phyloP scores from a whole-genome alignment of 2,797 vertebrate genomes.

The Alcedo atthis region DNA sequence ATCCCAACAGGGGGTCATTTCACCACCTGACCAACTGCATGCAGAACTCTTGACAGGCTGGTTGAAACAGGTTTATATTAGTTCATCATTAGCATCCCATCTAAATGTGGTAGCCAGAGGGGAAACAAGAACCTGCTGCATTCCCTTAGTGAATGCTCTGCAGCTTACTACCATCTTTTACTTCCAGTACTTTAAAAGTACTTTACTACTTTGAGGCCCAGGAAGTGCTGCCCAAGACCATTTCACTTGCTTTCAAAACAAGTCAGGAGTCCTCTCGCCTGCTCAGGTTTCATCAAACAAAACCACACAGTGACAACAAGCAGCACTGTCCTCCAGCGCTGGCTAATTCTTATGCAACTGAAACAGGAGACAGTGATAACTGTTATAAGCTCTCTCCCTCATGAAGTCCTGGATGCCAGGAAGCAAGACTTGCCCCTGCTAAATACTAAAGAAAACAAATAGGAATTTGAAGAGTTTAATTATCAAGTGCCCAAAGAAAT shows the following conservation, averaged over 20 bases:
- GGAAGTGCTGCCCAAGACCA: background rate
- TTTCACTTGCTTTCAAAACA: background rate
- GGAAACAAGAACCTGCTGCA: background rate
- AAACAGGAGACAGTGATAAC: background rate
- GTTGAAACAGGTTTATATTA: fast-evolving
- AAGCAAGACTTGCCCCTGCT: constrained; percentile 52
- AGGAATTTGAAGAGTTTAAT: background rate
- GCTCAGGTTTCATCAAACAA: background rate
- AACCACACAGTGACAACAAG: background rate
- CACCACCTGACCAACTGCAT: background rate
- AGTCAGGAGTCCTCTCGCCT: background rate
- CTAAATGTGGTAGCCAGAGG: background rate
- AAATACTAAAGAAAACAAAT: background rate
- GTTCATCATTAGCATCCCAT: fast-evolving
- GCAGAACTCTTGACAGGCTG: too few relatives aligned
- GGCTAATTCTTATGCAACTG: background rate
- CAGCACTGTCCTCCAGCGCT: background rate
- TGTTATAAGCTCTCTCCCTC: background rate
- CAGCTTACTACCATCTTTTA: background rate
- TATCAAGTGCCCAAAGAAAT: constrained; percentile 31
- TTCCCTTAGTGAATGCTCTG: background rate
- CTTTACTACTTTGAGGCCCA: background rate
- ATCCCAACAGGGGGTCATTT: too few relatives aligned
- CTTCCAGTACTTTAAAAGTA: background rate
- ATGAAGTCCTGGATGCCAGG: constrained; percentile 78